These are phyloP conservation scores for Piliocolobus tephrosceles DNA, from an alignment of 2,113 vertebrate genomes.

Conservation along the genomic window DNA sequence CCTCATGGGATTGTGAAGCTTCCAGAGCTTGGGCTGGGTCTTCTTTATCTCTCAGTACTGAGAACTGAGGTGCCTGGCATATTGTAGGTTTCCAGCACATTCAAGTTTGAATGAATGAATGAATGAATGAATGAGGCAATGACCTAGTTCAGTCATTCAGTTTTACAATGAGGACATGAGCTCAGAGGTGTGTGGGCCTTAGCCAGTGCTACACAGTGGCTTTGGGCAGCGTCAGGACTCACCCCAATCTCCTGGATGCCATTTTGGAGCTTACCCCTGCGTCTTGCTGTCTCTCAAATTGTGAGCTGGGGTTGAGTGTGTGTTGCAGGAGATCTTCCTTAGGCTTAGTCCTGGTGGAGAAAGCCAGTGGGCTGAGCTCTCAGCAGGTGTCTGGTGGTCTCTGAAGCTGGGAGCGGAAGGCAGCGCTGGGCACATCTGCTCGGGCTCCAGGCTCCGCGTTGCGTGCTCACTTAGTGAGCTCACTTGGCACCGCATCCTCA, in stretches of 20 bases:
- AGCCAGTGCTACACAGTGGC: background rate
- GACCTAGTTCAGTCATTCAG: no score
- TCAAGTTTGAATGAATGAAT: background rate
- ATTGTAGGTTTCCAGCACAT: accelerated
- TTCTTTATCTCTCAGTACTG: background rate
- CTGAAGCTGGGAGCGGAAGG: background rate
- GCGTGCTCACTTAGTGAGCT: no score
- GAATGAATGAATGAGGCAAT: background rate
- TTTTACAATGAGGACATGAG: background rate
- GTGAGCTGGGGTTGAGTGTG: background rate
- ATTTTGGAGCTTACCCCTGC: background rate
- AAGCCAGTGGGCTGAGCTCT: background rate
- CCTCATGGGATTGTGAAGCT: background rate
- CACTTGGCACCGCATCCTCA: accelerated
- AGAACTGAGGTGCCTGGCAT: accelerated
- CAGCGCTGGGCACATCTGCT: accelerated
- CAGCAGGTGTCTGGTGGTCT: background rate
- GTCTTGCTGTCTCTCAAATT: background rate
- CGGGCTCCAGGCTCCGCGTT: accelerated
- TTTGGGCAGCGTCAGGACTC: no score
- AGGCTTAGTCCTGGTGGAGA: background rate
- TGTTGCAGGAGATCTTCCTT: background rate
- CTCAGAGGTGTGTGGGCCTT: background rate
- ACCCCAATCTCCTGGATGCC: background rate
- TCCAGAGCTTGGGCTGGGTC: background rate